These are phyloP conservation scores for Orthosia gothica DNA, from an alignment of 2,888 invertebrate genomes.

Conservation along the genomic window DNA sequence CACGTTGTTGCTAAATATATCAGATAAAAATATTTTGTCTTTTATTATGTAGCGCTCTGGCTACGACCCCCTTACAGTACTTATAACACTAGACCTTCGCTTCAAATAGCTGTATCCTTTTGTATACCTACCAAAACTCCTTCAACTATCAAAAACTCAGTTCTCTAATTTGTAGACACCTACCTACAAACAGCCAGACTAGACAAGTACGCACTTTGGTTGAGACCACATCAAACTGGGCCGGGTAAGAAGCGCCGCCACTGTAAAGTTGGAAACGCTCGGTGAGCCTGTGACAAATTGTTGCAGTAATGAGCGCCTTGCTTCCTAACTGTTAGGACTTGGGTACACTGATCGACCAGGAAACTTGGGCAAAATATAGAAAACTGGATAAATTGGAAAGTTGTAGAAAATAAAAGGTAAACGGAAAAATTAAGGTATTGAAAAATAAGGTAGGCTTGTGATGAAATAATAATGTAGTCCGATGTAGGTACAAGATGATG, in stretches of 20 bases:
- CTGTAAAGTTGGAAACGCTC: slow-evolving; percentile 73
- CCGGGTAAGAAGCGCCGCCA: slow-evolving; percentile 56
- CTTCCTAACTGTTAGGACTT: slow-evolving; percentile 57
- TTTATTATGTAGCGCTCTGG: no score
- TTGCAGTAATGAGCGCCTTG: slow-evolving; percentile 79
- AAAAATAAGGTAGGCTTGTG: background rate
- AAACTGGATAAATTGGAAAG: background rate
- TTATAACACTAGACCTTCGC: background rate
- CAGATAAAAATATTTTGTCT: no score
- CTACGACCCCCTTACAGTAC: no score
- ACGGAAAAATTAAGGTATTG: no score
- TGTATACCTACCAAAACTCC: background rate
- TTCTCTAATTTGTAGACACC: slow-evolving; percentile 13
- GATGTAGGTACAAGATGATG: no score
- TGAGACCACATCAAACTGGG: slow-evolving; percentile 60
- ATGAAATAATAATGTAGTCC: background rate
- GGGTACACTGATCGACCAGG: slow-evolving; percentile 33
- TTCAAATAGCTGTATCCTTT: background rate
- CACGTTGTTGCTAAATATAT: no score
- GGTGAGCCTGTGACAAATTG: slow-evolving; percentile 80
- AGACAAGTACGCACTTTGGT: slow-evolving; percentile 56
- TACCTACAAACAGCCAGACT: slow-evolving; percentile 18
- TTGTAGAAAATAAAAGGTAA: no score
- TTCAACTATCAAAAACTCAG: slow-evolving; percentile 18
- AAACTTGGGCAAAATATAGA: background rate